Evolutionary conservation across 2,113 vertebrate species (phyloP).

Genomic region (Siniperca chuatsi): DNA sequence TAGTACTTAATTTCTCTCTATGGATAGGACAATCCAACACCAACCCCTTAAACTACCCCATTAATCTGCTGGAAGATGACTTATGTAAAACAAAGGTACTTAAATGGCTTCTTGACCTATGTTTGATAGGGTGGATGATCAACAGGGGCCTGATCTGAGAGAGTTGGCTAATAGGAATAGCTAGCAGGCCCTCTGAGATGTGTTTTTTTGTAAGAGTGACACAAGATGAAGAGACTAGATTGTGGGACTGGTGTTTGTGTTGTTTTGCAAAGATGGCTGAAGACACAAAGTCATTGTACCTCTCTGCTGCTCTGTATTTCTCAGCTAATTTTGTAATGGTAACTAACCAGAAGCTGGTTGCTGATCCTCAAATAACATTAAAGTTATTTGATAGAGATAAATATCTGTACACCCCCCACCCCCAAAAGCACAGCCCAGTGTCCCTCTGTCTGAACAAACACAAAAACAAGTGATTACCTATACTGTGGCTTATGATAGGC

Average conservation of each 20-base stretch:
- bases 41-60: constrained; percentile 71
- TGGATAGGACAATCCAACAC: constrained; percentile 78
- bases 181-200: constrained; percentile 51
- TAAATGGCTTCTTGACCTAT: constrained; percentile 74
- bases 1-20: constrained; percentile 65
- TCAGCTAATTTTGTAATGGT: constrained; percentile 72
- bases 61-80: constrained; percentile 78
- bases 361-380: constrained; percentile 41
- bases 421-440: constrained; percentile 69
- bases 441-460: constrained; percentile 53
- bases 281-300: constrained; percentile 80
- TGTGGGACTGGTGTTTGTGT: constrained; percentile 66
- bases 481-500: constrained; percentile 53
- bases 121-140: constrained; percentile 64
- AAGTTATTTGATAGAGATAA: constrained; percentile 50
- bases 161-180: constrained; percentile 40
- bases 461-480: constrained; percentile 65
- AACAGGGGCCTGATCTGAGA: constrained; percentile 43
- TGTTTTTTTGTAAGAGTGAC: constrained; percentile 49
- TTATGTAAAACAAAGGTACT: constrained; percentile 84
- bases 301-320: constrained; percentile 79
- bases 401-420: constrained; percentile 30
- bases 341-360: constrained; percentile 71
- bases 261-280: constrained; percentile 69
- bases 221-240: constrained; percentile 62